Evolutionary conservation across 64 coral and sea anemone species (phyloP).

Genomic region (Anthopleura sola): DNA sequence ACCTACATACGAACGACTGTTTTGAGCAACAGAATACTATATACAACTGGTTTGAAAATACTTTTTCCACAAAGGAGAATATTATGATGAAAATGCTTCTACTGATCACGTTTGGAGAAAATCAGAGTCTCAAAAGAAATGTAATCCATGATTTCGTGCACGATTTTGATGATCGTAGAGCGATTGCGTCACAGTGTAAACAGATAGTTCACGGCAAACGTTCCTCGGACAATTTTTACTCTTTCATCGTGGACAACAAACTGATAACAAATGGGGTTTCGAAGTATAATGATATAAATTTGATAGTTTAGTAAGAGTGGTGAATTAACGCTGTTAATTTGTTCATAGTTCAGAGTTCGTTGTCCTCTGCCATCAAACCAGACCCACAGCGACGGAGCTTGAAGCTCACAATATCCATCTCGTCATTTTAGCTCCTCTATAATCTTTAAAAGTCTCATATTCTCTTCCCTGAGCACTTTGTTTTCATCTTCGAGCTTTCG

Average conservation of each 20-base stretch:
- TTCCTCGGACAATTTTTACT: not conserved
- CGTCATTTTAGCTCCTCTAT: constrained; percentile 44
- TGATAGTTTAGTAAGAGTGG: not conserved
- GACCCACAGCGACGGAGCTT: not conserved
- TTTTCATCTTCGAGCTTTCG: constrained; percentile 78
- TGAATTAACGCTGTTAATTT: not conserved
- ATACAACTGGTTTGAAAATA: not conserved
- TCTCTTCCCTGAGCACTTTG: constrained; percentile 68
- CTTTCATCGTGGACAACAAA: too few species aligned
- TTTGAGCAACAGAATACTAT: not conserved
- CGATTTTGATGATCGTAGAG: not conserved
- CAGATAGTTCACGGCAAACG: not conserved
- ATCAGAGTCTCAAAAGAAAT: not conserved
- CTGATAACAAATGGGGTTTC: not conserved
- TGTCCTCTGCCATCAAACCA: not conserved
- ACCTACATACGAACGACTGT: not conserved
- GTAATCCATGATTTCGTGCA: not conserved
- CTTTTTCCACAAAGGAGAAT: not conserved
- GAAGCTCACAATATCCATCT: not conserved
- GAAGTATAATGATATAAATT: not conserved
- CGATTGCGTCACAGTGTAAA: constrained; percentile 68
- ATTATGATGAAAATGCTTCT: not conserved
- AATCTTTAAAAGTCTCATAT: constrained; percentile 56
- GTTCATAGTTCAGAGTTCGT: not conserved
- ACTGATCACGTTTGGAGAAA: not conserved